Base-by-base conservation (phyloP, 2,888 invertebrate species). In the Protophormia terraenovae region DNA sequence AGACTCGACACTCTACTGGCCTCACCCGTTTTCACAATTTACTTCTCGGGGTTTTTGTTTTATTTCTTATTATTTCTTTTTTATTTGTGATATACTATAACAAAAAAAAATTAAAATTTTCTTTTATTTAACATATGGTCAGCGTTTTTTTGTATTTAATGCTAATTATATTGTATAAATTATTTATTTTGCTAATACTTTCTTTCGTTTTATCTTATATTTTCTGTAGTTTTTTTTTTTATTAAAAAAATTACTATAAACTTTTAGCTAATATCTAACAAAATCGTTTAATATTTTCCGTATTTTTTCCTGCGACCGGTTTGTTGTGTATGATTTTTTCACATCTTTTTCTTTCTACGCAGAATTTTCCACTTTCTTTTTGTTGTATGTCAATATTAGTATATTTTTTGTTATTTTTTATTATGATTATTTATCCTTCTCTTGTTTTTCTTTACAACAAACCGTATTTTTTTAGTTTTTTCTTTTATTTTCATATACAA, bases 1-100 rank as follows among this genome's bases (percentile, higher is more conserved):
- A 69, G 19, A 67, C 50, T 73, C 66, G 19, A 67, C 50, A 79
- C 66, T 66, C 50, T 79, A 79, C 67, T 76, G 80, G 84, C 84
- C 84, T 84, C 84, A 80, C 84, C 84, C 84, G 84, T 84, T 84
- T 80, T 80, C 47, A 66, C 64, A 72, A 83, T 55, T 69, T 45
- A 66, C 35, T 76, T 64, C 12, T 12, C 27, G 19, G 12, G 1
- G 35, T 50, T 66, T 73, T 72, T 64, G 16, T 14, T 72, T 60
- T 55, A 24, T 58, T 27, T 38, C 24, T 45, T 72, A 6, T 19
- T 50, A 24, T 53, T 55, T 55, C 53, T 14, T 29, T 72, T 41
- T 45, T 47, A 64, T 67, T 12, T 73, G 14, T 27, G 10, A 29
- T 64, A 81, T 72, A 72, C 29, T 50, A 16, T 22, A 75, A 47